These are phyloP conservation scores for Hypanus sabinus DNA, from an alignment of 2,113 vertebrate genomes.

Conservation along the genomic window DNA sequence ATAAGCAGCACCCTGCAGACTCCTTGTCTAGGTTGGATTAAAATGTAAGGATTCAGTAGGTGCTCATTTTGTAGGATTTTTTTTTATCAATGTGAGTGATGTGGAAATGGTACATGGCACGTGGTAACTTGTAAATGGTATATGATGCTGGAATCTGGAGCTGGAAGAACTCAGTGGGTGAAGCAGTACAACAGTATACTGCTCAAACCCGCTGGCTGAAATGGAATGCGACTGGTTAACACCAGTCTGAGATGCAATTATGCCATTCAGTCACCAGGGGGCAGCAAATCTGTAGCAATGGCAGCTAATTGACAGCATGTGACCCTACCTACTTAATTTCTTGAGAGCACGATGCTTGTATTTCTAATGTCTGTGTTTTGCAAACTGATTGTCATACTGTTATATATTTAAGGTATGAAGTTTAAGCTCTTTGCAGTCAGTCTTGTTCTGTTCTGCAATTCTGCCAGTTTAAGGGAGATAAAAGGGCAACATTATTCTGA, in stretches of 20 bases:
- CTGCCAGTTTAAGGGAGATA: background rate
- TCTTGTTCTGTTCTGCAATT: background rate
- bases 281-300: conserved; percentile 30
- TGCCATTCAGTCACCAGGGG: conserved; percentile 21
- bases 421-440: background rate
- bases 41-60: background rate
- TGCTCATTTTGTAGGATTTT: background rate
- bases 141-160: background rate
- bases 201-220: too few relatives aligned
- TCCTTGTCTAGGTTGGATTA: background rate
- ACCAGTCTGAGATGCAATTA: background rate
- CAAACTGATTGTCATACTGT: background rate
- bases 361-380: background rate
- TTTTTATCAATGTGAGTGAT: background rate
- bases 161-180: too few relatives aligned
- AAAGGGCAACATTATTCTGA: background rate
- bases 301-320: background rate
- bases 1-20: background rate
- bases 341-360: background rate
- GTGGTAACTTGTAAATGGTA: too few relatives aligned
- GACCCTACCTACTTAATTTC: background rate
- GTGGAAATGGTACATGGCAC: too few relatives aligned
- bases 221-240: too few relatives aligned
- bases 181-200: too few relatives aligned
- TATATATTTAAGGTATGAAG: background rate